Percentiles rank a stretch among this genome's conserved stretches.
Conservation (phyloP, 2,888 invertebrate genomes). For the Coleophora flavipennella region DNA sequence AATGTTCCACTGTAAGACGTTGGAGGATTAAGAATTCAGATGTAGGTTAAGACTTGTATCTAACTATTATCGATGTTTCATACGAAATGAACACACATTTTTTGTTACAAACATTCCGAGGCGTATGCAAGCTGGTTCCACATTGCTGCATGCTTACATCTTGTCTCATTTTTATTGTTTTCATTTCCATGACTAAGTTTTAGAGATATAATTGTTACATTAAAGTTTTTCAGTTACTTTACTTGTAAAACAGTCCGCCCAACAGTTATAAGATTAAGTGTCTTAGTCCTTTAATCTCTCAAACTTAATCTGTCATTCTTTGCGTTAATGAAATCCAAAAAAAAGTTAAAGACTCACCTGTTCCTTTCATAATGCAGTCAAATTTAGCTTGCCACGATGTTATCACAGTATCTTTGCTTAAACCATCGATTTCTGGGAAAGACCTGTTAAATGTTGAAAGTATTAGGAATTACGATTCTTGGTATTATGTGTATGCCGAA, state of each 20-base stretch:
- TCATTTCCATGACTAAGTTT: constrained; percentile 6
- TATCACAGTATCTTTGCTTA: constrained; percentile 98
- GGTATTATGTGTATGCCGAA: no score
- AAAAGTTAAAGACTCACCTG: constrained; percentile 46
- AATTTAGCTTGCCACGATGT: constrained; percentile 99
- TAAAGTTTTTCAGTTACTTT: background rate
- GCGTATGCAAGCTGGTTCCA: constrained; percentile 25
- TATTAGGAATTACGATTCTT: no score
- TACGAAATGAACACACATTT: constrained; percentile 22
- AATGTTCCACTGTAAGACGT: background rate
- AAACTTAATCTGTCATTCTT: no score
- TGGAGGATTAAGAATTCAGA: constrained; percentile 9
- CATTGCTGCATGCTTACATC: constrained; percentile 26
- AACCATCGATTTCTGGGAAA: constrained; percentile 98
- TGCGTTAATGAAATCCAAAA: no score
- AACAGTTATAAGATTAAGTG: no score
- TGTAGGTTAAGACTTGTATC: constrained; percentile 3
- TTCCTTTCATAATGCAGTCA: constrained; percentile 97
- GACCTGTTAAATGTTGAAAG: constrained; percentile 73
- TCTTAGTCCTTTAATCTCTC: no score
- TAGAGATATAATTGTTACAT: constrained; percentile 1
- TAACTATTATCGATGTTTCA: constrained; percentile 3
- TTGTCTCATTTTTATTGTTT: constrained; percentile 3
- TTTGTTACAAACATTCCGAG: constrained; percentile 28
- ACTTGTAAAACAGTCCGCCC: background rate